phyloP scores from a whole-genome alignment of 2,797 vertebrate genomes.

The Sebastes flavidus region DNA sequence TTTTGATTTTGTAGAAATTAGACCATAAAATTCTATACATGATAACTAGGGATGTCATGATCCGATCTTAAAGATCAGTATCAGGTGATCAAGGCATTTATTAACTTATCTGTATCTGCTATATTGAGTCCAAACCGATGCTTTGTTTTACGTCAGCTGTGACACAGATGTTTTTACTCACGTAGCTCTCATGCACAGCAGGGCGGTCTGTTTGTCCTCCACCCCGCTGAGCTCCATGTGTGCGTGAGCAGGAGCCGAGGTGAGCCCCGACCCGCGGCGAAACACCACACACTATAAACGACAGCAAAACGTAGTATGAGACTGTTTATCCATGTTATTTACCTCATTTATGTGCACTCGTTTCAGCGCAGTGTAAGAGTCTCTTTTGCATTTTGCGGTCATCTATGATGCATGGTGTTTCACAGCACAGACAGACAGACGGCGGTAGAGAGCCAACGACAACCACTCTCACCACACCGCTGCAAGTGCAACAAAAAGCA shows the following conservation, averaged over 20 bases:
- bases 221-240: neutral
- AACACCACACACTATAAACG: neutral
- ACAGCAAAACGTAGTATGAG: neutral
- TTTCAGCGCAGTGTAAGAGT: neutral
- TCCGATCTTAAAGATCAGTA: no score
- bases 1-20: neutral
- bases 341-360: neutral
- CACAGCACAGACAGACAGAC: neutral
- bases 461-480: neutral
- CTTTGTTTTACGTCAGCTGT: no score
- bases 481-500: neutral
- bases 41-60: no score
- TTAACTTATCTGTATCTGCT: no score
- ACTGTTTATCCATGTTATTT: neutral
- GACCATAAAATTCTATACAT: neutral
- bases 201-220: neutral
- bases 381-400: neutral
- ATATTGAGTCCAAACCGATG: no score
- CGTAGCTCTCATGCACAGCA: neutral
- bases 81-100: no score
- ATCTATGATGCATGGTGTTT: neutral
- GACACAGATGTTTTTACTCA: neutral
- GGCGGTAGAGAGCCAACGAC: neutral
- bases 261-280: no score
- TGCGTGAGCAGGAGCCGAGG: no score